Evolutionary conservation across 2,113 vertebrate genomes (phyloP).

Genomic region (Arizona elegans): DNA sequence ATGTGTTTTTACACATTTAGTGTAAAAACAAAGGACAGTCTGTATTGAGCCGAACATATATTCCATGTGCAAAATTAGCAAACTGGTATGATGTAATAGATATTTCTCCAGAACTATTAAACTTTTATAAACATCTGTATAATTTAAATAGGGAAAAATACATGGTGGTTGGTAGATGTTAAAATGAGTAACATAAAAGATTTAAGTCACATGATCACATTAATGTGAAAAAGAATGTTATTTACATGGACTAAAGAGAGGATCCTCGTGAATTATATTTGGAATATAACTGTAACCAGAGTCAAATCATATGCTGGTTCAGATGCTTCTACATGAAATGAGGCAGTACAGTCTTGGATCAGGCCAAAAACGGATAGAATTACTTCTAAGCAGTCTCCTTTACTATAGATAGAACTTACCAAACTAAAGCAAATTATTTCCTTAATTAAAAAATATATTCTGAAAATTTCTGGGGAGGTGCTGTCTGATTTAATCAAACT

Average conservation of each 20-base stretch:
- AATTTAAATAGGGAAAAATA: background rate
- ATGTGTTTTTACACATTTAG: too few species aligned
- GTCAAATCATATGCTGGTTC: background rate
- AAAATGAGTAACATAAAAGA: background rate
- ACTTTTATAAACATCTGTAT: background rate
- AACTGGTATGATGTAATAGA: background rate
- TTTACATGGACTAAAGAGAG: background rate
- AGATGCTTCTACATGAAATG: background rate
- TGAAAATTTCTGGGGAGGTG: background rate
- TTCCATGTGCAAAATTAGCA: background rate
- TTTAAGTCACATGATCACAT: background rate
- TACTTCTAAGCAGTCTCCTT: background rate
- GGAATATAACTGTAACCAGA: background rate
- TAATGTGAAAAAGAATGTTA: background rate
- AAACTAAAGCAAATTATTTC: background rate
- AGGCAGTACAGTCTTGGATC: background rate
- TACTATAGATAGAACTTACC: background rate
- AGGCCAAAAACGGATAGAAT: background rate
- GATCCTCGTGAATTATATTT: background rate
- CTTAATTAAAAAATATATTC: background rate
- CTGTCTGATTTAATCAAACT: background rate
- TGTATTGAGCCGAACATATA: background rate
- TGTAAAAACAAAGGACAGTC: background rate
- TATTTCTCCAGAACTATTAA: background rate
- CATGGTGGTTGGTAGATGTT: background rate